These are phyloP conservation scores for Isaurus tuberculatus DNA, from an alignment of 92 coral and sea anemone genomes.

Conservation along the genomic window DNA sequence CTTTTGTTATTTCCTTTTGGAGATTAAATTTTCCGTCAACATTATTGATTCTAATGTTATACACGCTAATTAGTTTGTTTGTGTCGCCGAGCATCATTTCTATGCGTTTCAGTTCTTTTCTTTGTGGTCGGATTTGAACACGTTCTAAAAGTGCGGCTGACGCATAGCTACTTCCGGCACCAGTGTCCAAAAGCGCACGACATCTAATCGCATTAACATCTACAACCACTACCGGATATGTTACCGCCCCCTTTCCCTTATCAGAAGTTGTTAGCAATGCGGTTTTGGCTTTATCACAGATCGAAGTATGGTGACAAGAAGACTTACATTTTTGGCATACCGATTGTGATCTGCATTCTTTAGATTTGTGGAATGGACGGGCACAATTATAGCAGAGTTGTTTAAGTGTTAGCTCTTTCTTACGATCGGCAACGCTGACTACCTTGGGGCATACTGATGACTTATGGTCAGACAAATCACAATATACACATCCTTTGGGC, in stretches of 20 bases:
- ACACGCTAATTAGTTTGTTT: slow-evolving; percentile 59
- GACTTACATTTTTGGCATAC: slow-evolving; percentile 51
- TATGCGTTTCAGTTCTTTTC: slow-evolving; percentile 59
- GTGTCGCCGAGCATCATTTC: slow-evolving; percentile 73
- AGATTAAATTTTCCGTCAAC: slow-evolving; percentile 56
- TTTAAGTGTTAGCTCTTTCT: slow-evolving; percentile 28
- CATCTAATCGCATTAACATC: slow-evolving; percentile 56
- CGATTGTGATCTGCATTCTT: slow-evolving; percentile 49
- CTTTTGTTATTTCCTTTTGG: slow-evolving; percentile 62
- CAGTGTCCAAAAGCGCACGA: slow-evolving; percentile 55
- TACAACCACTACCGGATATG: slow-evolving; percentile 57
- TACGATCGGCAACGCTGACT: slow-evolving; percentile 28
- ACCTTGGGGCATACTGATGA: slow-evolving; percentile 62
- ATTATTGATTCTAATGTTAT: slow-evolving; percentile 41
- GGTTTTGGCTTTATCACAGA: slow-evolving; percentile 28
- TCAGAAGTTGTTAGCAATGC: slow-evolving; percentile 23
- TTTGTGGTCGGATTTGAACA: slow-evolving; percentile 44
- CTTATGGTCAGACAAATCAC: slow-evolving; percentile 52
- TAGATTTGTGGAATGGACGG: slow-evolving; percentile 38
- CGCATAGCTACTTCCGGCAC: slow-evolving; percentile 71
- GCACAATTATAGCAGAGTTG: slow-evolving; percentile 66
- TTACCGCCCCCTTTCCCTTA: slow-evolving; percentile 32
- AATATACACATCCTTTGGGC: slow-evolving; percentile 60
- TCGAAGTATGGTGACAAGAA: slow-evolving; percentile 22
- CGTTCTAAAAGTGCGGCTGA: slow-evolving; percentile 56